Base-by-base conservation (phyloP, 2,113 vertebrate species). In the Antennarius striatus region DNA sequence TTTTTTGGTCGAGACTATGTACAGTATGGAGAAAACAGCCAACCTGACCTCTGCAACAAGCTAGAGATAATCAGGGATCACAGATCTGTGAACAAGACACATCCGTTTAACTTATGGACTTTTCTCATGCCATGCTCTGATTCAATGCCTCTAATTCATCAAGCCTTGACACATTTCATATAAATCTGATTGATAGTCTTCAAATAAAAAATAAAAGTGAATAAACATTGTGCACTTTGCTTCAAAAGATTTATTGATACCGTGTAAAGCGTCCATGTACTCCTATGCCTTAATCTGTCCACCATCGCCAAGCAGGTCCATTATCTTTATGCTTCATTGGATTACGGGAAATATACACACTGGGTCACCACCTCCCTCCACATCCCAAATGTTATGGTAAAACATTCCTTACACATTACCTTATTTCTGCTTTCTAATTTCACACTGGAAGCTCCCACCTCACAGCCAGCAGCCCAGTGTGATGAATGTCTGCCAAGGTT, bases 331-430 rank as follows among this genome's bases (percentile, higher is more conserved):
- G 76, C 74, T 56, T 63, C 61, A 55, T 10, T 72, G 64, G 15
- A 51, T 61, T 52, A 28, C 57, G 42, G 68, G 69, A 62, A 63
- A 69, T 64, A 77, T 68, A 68, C 57, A 69, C 71, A 70, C 10
- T 52, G 59, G 71, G 54, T 72, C 62, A 74, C 52, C 74, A 39
- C 46, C 69, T 72, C 67, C 72, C 36, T 57, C 46, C 40, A 54
- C 45, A 11, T 46, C n/a, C 22, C 47, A 5, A 3, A 15, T 86
- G 76, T 82, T 81, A 73, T 77, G 69, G 59, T 57, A 7, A 78
- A 72, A 78, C 71, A 73, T 83, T 84, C 80, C 67, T 74, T 42
- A 50, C 32, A 52, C 59, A 56, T 84, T 58, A 81, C 73, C 69
- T 64, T 82, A 59, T 40, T 72, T 74, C 61, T 70, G 43, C 60